These are phyloP conservation scores for Bombylius major DNA, from an alignment of 2,888 invertebrate species.

Conservation along the genomic window DNA sequence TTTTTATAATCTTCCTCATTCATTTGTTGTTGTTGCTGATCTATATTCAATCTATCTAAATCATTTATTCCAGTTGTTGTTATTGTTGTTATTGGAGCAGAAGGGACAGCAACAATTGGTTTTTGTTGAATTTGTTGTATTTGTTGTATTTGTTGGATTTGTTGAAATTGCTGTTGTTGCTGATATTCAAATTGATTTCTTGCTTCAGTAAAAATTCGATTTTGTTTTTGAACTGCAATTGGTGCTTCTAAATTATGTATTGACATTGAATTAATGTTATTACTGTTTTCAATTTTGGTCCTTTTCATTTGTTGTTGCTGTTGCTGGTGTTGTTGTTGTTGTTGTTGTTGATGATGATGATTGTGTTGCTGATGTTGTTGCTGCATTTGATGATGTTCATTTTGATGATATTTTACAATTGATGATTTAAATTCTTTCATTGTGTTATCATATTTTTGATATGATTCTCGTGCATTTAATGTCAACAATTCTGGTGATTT, in stretches of 20 bases:
- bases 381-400: background rate
- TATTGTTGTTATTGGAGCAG: conserved; percentile 7
- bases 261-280: background rate
- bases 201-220: too few species aligned
- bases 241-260: background rate
- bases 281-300: background rate
- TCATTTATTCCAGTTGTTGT: background rate
- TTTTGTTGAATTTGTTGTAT: background rate
- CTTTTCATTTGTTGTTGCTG: background rate
- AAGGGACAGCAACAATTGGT: background rate
- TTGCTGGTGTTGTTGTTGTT: background rate
- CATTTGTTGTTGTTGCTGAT: too few species aligned
- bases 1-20: conserved; percentile 31
- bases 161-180: conserved; percentile 7
- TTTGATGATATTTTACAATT: conserved; percentile 2
- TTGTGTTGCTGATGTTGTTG: conserved; percentile 11
- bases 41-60: too few species aligned
- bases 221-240: too few species aligned
- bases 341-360: background rate
- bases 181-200: conserved; percentile 2
- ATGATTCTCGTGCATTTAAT: conserved; percentile 14
- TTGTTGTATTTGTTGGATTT: background rate
- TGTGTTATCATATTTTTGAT: conserved; percentile 16
- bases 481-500: conserved; percentile 19
- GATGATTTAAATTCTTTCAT: conserved; percentile 10